Base-by-base conservation (phyloP, 2,888 invertebrate genomes). In the Drosophila algonquin region DNA sequence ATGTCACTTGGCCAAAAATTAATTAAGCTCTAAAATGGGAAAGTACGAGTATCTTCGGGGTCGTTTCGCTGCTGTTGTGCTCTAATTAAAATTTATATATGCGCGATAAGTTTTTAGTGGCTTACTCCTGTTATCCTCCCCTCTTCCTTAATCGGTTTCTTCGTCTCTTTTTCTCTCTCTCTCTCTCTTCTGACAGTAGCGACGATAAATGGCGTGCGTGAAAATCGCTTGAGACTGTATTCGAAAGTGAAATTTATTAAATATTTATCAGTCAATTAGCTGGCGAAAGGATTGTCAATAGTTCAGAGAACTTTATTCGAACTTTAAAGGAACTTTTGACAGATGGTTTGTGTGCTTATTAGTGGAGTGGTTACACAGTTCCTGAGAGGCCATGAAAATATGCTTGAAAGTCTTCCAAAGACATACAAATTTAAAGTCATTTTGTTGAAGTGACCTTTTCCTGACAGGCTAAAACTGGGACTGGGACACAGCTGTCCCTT, bases 1-100 rank as follows among this genome's bases (percentile, higher is more conserved):
- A 76, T 84, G 83, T 85, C 83, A 84, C 85, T 84, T 73, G 87
- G 75, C 82, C 87, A 84, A 87, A 81, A 84, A 84, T 87, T 84
- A 84, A 84, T 84, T 84, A 84, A 87, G 82, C 85, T 80, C 75
- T 79, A 81, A 72, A 72, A 77, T 72, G 80, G 75, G 72, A 45
- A 51, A 67, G 68, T 50, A 50, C 21, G 21, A 21, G 21, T 21
- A 21, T 21, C 21, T 21, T 63, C 51, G 45, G 12, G 24, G 21
- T 18, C 30, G 12, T 21, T 14, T 60, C 61, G 61, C 12, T 16
- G 16, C 40, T 62, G 27, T n/a, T 63, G 54, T 54, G 53, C 59
- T 84, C 81, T 82, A 83, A 83, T 83, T 83, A 83, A 83, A 87
- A 85, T 83, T 81, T 87, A 85, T 85, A 77, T 85, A 77, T 87